These are phyloP conservation scores for Cyanoramphus novaezelandiae DNA, from an alignment of 2,113 vertebrate species.

Conservation along the genomic window DNA sequence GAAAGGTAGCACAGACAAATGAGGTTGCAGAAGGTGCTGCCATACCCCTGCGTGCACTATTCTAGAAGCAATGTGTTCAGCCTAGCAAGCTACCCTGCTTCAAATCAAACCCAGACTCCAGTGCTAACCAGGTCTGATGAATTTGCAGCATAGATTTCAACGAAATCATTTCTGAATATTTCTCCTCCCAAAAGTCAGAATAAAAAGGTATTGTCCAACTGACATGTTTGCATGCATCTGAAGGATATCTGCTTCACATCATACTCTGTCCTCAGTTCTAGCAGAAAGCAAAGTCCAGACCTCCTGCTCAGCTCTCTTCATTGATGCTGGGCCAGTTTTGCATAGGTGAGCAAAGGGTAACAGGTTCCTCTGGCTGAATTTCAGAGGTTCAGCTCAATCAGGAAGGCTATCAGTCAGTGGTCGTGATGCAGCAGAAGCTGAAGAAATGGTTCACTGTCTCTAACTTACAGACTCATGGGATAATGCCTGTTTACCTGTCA, in stretches of 20 bases:
- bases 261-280: background rate
- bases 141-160: background rate
- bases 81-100: background rate
- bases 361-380: background rate
- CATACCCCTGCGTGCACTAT: background rate
- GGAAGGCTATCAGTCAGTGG: background rate
- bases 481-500: background rate
- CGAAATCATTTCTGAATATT: background rate
- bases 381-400: background rate
- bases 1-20: background rate
- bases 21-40: background rate
- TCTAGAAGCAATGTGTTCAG: background rate
- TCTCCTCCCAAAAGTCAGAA: background rate
- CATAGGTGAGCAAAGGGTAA: background rate
- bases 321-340: background rate
- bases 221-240: background rate
- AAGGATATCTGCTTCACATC: rapidly evolving
- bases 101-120: background rate
- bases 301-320: background rate
- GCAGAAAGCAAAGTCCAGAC: background rate
- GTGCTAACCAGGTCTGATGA: rapidly evolving
- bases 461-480: background rate
- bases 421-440: background rate
- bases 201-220: background rate
- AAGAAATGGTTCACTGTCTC: background rate